These are phyloP conservation scores for Heliangelus exortis DNA, from an alignment of 2,797 vertebrate genomes.

Conservation along the genomic window DNA sequence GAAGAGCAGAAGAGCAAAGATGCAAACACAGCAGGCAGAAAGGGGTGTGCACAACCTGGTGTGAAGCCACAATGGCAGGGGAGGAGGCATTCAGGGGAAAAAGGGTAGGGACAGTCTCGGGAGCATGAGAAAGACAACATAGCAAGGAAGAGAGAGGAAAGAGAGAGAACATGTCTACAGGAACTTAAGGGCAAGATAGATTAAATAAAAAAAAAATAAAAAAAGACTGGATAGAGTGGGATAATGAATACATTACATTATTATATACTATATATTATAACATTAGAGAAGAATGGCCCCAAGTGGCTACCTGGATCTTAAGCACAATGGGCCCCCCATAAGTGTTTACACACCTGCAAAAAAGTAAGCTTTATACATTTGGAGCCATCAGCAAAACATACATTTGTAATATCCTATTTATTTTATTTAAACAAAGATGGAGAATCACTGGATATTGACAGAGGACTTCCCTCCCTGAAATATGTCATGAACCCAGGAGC, in stretches of 20 bases:
- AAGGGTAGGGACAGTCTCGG: neutral
- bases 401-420: neutral
- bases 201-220: neutral
- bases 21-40: neutral
- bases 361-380: neutral
- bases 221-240: neutral
- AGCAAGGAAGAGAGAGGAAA: neutral
- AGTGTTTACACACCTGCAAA: neutral
- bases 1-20: neutral
- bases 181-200: neutral
- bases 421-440: neutral
- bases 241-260: neutral
- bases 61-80: neutral
- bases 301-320: neutral
- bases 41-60: accelerated
- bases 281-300: neutral
- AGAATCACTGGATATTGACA: neutral
- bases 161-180: neutral
- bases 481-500: neutral
- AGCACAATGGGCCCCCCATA: neutral
- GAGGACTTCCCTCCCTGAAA: neutral
- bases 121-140: neutral
- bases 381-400: neutral
- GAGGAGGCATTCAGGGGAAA: neutral
- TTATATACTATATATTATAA: too few species aligned